phyloP scores from a whole-genome alignment of 2,888 invertebrate genomes.

The Halictus ligatus region DNA sequence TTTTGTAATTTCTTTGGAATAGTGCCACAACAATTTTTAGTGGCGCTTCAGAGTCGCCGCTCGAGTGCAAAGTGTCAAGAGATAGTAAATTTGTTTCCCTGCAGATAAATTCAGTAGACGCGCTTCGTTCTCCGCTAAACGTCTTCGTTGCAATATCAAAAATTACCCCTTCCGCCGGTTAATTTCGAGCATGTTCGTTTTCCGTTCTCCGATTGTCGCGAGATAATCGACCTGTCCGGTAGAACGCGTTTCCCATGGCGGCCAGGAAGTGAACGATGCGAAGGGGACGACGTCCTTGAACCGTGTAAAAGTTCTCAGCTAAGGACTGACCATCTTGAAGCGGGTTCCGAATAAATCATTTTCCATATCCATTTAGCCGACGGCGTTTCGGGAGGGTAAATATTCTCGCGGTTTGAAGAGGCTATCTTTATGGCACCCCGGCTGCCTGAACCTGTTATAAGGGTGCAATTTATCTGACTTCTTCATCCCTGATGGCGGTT shows the following conservation, averaged over 20 bases:
- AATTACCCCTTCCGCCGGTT: too few relatives aligned
- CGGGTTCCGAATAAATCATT: background rate
- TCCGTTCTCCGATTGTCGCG: background rate
- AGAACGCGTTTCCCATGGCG: slow-evolving; percentile 15
- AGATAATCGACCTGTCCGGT: slow-evolving; percentile 27
- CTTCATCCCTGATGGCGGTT: background rate
- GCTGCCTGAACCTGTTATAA: background rate
- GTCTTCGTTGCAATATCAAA: too few relatives aligned
- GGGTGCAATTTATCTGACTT: slow-evolving; percentile 2
- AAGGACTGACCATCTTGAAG: slow-evolving; percentile 22
- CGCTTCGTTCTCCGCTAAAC: too few relatives aligned
- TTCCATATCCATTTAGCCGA: background rate
- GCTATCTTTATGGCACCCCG: slow-evolving; percentile 1
- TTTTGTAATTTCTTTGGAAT: too few relatives aligned
- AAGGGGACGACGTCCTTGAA: background rate
- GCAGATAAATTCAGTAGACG: too few relatives aligned
- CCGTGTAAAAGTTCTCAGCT: slow-evolving; percentile 8
- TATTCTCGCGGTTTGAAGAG: background rate
- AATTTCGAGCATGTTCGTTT: background rate
- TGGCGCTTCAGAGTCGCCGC: too few relatives aligned
- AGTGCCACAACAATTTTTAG: too few relatives aligned
- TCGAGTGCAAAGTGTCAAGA: too few relatives aligned
- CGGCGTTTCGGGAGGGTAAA: background rate
- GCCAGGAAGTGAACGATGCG: slow-evolving; percentile 15
- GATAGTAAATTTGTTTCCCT: too few relatives aligned